Conservation (phyloP, 23 tunicate genomes). For the Ciona savignyi region DNA sequence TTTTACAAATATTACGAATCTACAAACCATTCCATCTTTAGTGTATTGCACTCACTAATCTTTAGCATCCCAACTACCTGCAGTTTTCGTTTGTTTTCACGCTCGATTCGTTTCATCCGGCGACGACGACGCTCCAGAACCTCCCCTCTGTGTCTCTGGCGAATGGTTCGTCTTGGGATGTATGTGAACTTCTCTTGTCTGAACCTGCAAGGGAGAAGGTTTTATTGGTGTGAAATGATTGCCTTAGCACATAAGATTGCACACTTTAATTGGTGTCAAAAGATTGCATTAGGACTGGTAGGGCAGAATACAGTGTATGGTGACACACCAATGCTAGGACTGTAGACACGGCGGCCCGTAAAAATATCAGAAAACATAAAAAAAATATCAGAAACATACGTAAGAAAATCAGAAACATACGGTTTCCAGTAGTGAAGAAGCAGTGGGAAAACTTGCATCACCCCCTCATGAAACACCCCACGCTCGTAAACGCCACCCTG, state of each 20-base stretch:
- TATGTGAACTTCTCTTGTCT: conserved; percentile 20
- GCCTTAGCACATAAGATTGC: too few relatives aligned
- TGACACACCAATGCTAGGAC: too few relatives aligned
- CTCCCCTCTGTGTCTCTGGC: conserved; percentile 10
- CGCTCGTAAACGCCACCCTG: conserved; percentile 22
- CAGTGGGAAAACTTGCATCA: conserved; percentile 35
- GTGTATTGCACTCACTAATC: neutral
- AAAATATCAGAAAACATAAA: neutral
- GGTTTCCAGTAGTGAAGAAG: conserved; percentile 50
- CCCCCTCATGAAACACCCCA: conserved; percentile 45
- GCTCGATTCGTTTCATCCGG: neutral
- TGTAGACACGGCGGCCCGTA: too few relatives aligned
- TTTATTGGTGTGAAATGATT: too few relatives aligned
- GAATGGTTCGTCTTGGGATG: conserved; percentile 24
- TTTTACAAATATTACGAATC: too few relatives aligned
- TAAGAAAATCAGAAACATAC: conserved; percentile 12
- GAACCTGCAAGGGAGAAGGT: conserved; percentile 10
- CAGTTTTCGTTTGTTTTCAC: neutral
- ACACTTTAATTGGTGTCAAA: too few relatives aligned
- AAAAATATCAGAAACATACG: neutral
- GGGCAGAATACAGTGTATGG: too few relatives aligned
- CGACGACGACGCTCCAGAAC: conserved; percentile 16
- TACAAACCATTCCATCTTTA: too few relatives aligned
- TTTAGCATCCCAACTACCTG: neutral
- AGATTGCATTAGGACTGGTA: too few relatives aligned